Evolutionary conservation across 2,888 invertebrate species (phyloP).

Genomic region (Cactoblastis cactorum): DNA sequence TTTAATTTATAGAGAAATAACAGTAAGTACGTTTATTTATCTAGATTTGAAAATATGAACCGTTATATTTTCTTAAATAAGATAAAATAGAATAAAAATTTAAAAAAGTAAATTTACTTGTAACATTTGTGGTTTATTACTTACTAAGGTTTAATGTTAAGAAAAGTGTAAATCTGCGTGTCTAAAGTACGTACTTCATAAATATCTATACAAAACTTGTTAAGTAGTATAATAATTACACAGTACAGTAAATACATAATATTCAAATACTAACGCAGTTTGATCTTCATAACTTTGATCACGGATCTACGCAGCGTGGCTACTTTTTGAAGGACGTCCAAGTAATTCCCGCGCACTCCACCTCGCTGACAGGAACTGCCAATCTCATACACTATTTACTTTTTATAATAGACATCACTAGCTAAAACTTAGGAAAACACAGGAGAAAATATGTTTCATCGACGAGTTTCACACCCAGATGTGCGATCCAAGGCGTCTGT

Average conservation of each 20-base stretch:
- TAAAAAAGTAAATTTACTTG: too few relatives aligned
- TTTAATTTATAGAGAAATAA: too few relatives aligned
- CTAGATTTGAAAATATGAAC: slow-evolving; percentile 15
- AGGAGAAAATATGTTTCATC: slow-evolving; percentile 11
- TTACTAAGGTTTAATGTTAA: too few relatives aligned
- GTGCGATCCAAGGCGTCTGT: slow-evolving; percentile 34
- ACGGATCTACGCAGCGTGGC: slow-evolving; percentile 72
- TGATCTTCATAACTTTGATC: slow-evolving; percentile 77
- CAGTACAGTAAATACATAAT: slow-evolving; percentile 5
- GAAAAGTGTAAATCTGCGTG: too few relatives aligned
- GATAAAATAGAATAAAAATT: too few relatives aligned
- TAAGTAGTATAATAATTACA: too few relatives aligned
- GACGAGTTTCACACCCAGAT: slow-evolving; percentile 28
- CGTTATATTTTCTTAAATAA: too few relatives aligned
- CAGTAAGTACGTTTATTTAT: too few relatives aligned
- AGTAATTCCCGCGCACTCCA: slow-evolving; percentile 48
- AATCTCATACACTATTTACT: slow-evolving; percentile 32
- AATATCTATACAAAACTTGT: background rate
- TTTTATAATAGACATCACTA: slow-evolving; percentile 25
- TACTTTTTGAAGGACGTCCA: slow-evolving; percentile 49
- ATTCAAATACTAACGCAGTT: slow-evolving; percentile 65
- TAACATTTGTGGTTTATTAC: too few relatives aligned
- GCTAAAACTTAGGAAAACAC: slow-evolving; percentile 10
- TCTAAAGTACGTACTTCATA: background rate
- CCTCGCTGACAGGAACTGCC: slow-evolving; percentile 51